Evolutionary conservation across 2,113 vertebrate genomes (phyloP).

Genomic region (Gavialis gangeticus): DNA sequence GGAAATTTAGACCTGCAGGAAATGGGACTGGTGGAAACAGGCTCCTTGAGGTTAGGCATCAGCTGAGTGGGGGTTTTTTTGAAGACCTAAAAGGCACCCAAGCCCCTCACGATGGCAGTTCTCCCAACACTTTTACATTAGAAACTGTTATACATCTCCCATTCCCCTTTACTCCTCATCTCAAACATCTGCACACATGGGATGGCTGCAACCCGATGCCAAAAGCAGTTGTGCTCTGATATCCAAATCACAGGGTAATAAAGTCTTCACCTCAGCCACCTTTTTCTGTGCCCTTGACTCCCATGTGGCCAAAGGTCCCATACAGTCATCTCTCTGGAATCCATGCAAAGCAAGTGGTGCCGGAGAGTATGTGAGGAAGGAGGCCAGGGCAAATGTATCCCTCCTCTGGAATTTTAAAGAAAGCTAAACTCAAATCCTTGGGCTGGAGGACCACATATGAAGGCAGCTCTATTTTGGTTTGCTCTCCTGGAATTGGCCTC

Average conservation of each 20-base stretch:
- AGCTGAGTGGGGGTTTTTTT: too few species aligned
- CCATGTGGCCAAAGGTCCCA: accelerated
- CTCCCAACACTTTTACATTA: too few species aligned
- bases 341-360: too few species aligned
- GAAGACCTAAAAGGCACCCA: too few species aligned
- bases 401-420: not conserved
- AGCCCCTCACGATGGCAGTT: too few species aligned
- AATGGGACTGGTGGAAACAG: too few species aligned
- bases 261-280: not conserved
- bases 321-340: too few species aligned
- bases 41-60: too few species aligned
- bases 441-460: not conserved
- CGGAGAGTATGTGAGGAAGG: not conserved
- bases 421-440: not conserved
- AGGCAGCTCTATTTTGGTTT: not conserved
- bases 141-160: too few species aligned
- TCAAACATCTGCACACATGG: not conserved
- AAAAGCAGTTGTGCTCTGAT: not conserved
- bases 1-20: too few species aligned
- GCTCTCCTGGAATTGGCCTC: not conserved
- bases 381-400: not conserved
- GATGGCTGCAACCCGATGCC: not conserved
- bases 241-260: not conserved
- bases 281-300: not conserved
- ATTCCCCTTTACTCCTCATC: too few species aligned